phyloP scores from a whole-genome alignment of 2,888 invertebrate species.

The Amphiduros pacificus region DNA sequence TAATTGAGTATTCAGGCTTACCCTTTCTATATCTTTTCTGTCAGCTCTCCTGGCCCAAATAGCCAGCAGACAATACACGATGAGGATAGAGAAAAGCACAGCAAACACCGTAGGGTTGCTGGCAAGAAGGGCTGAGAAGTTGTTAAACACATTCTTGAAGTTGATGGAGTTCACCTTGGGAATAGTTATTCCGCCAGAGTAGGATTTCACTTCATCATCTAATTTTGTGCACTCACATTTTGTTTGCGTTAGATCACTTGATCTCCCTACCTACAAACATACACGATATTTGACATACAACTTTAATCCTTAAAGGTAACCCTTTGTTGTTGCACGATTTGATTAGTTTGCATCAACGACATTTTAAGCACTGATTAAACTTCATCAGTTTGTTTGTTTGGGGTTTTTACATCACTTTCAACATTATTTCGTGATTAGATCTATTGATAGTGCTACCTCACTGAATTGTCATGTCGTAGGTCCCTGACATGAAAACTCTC shows the following conservation, averaged over 20 bases:
- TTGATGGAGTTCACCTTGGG: constrained; percentile 53
- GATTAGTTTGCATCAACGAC: too few relatives aligned
- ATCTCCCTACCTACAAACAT: constrained; percentile 8
- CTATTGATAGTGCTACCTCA: too few relatives aligned
- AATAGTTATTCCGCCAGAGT: constrained; percentile 16
- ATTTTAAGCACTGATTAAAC: too few relatives aligned
- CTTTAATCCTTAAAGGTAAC: too few relatives aligned
- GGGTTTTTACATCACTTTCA: too few relatives aligned
- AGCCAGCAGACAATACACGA: constrained; percentile 37
- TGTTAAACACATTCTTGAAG: constrained; percentile 56
- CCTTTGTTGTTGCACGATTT: too few relatives aligned
- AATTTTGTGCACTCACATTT: constrained; percentile 15
- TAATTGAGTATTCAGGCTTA: too few relatives aligned
- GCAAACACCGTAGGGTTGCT: constrained; percentile 55
- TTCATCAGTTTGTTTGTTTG: too few relatives aligned
- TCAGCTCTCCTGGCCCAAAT: constrained; percentile 50
- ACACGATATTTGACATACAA: background rate
- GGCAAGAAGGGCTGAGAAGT: constrained; percentile 48
- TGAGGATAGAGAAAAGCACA: constrained; percentile 40
- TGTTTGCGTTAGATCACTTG: constrained; percentile 1
- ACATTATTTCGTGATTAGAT: too few relatives aligned
- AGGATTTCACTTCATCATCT: constrained; percentile 13
- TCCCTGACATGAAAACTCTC: too few relatives aligned
- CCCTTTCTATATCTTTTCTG: constrained; percentile 37
- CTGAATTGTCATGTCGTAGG: too few relatives aligned